Conservation (phyloP, 2,113 vertebrate genomes). For the Hippotragus niger region DNA sequence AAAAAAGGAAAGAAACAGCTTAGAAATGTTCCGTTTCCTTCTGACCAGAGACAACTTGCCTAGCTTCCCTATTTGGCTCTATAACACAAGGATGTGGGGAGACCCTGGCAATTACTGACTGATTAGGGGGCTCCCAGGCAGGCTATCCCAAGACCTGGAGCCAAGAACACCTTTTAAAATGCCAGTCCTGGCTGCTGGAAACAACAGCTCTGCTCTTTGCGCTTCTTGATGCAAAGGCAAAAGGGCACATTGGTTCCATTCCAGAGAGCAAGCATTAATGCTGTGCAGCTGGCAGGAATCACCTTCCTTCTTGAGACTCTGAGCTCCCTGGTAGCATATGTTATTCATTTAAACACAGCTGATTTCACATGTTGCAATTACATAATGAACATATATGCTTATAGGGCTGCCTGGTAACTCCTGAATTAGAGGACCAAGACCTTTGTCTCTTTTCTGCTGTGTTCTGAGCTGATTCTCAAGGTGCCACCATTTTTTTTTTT, state of each 20-base stretch:
- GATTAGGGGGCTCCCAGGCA: not conserved
- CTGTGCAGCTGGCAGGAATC: not conserved
- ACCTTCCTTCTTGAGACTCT: not conserved
- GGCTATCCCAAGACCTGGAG: not conserved
- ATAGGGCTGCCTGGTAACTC: not conserved
- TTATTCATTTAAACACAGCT: slow-evolving; percentile 41
- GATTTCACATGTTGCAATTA: slow-evolving; percentile 29
- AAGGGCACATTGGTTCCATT: not conserved
- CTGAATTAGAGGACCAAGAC: not conserved
- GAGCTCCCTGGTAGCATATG: not conserved
- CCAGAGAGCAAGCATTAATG: not conserved
- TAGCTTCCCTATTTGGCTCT: not conserved
- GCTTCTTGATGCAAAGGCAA: not conserved
- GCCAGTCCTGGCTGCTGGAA: not conserved
- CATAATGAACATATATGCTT: not conserved
- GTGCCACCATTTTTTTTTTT: not conserved
- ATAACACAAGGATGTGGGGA: not conserved
- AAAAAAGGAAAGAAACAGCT: not conserved
- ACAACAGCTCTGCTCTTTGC: not conserved
- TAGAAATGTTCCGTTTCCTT: not conserved
- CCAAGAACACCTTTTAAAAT: slow-evolving; percentile 26
- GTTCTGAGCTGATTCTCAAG: not conserved
- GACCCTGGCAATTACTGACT: not conserved
- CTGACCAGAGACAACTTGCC: not conserved
- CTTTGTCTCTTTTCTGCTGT: slow-evolving; percentile 17